phyloP scores from a whole-genome alignment of 2,888 invertebrate species.

The Chaetogeoica ovagalla region DNA sequence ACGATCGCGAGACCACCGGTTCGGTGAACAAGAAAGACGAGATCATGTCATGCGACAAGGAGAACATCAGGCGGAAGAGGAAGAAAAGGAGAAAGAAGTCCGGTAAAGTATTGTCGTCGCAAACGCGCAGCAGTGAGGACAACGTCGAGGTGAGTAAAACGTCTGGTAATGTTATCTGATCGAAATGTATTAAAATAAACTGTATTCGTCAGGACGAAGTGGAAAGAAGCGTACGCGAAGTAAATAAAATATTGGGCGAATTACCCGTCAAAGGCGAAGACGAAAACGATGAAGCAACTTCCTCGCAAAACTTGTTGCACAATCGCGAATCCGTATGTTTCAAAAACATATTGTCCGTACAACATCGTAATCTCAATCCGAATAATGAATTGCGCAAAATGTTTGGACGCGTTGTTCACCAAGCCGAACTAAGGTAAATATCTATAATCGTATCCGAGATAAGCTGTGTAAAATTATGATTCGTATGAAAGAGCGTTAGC shows the following conservation, averaged over 20 bases:
- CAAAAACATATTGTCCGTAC: slow-evolving; percentile 64
- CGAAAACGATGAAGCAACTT: slow-evolving; percentile 55
- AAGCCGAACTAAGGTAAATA: slow-evolving; percentile 60
- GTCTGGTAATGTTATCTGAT: neutral
- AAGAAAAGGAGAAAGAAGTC: slow-evolving; percentile 67
- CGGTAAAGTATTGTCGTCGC: slow-evolving; percentile 56
- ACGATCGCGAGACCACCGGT: slow-evolving; percentile 64
- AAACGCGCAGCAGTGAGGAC: slow-evolving; percentile 66
- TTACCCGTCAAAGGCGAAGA: slow-evolving; percentile 59
- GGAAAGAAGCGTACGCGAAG: slow-evolving; percentile 69
- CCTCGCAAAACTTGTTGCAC: neutral
- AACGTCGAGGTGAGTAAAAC: slow-evolving; percentile 65
- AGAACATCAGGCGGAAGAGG: slow-evolving; percentile 66
- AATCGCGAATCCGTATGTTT: slow-evolving; percentile 19
- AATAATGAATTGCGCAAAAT: slow-evolving; percentile 79
- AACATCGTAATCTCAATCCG: slow-evolving; percentile 74
- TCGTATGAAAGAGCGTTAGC: too few species aligned
- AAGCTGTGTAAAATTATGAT: too few species aligned
- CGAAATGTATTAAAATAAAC: neutral
- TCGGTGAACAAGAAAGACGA: slow-evolving; percentile 60
- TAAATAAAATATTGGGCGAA: slow-evolving; percentile 70
- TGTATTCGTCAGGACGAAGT: slow-evolving; percentile 66
- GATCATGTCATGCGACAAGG: slow-evolving; percentile 59
- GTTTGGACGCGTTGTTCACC: slow-evolving; percentile 78
- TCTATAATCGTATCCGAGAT: too few species aligned